A percentile compares a stretch with the other conserved stretches of the same genome.
Conservation (phyloP, 2,113 vertebrate genomes). For the Atractosteus spatula region DNA sequence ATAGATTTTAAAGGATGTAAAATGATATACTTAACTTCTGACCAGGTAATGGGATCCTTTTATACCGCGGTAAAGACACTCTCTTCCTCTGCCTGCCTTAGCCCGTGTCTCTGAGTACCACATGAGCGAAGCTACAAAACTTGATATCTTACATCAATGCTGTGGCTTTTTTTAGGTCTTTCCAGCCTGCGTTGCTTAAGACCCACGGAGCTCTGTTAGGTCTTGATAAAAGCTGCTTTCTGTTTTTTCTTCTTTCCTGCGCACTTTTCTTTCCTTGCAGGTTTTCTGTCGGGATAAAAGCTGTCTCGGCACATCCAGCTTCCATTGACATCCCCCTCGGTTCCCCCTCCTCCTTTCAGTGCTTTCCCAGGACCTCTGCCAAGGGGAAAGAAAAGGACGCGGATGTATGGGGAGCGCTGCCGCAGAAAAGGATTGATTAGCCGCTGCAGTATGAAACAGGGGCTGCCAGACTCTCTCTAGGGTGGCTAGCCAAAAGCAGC, state of each 20-base stretch:
- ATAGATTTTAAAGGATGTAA: background rate
- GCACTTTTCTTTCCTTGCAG: background rate
- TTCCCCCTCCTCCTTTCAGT: conserved; percentile 15
- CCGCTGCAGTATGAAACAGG: conserved; percentile 18
- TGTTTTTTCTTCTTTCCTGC: background rate
- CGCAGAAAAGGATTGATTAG: conserved; percentile 18
- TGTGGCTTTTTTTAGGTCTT: too few relatives aligned
- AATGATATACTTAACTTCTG: background rate
- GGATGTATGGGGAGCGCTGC: conserved; percentile 40
- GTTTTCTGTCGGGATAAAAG: background rate
- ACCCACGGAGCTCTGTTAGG: too few relatives aligned
- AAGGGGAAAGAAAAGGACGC: conserved; percentile 23
- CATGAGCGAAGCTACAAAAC: too few relatives aligned
- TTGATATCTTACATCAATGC: too few relatives aligned
- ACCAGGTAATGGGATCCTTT: background rate
- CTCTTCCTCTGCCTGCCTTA: too few relatives aligned
- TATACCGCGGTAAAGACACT: background rate
- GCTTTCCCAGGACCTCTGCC: conserved; percentile 41
- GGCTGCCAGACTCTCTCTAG: background rate
- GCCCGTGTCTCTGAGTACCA: too few relatives aligned
- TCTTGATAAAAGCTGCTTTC: background rate
- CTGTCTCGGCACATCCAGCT: background rate
- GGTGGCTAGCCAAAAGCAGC: conserved; percentile 6
- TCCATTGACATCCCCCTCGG: background rate
- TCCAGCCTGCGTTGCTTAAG: too few relatives aligned